Base-by-base conservation (phyloP, 2,888 invertebrate genomes). In the Epirrhoe alternata region DNA sequence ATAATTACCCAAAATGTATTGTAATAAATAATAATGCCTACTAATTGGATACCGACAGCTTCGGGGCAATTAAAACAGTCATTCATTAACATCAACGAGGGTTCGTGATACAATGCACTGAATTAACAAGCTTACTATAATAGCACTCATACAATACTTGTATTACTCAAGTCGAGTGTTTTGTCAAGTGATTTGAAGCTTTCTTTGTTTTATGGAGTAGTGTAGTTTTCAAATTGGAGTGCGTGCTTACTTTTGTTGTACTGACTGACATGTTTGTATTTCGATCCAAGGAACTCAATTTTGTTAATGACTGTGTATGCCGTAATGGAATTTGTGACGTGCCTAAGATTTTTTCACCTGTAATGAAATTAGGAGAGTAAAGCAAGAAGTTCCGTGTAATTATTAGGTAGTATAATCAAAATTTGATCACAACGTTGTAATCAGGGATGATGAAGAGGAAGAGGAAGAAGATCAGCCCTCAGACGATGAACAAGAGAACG, bases 401-500 rank as follows among this genome's bases (percentile, higher is more conserved):
- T 5, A 1, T 10, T 38, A 35, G 38, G 4, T 38, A 38, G 12
- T n/a, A n/a, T n/a, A n/a, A n/a, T n/a, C n/a, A n/a, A n/a, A n/a
- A 35, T 7, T 6, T 38, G 12, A 38, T 10, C 1, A 38, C 12
- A 42, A 42, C 12, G 12, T 12, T 42, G 4, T 12, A 4, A 5
- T 0, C 75, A 86, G 79, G 42, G 70, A 72, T 5, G 70, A 72
- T n/a, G 72, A 70, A 50, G 72, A 86, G 61, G 84, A 85, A 38
- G 89, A 89, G 65, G 89, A 89, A 49, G 89, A 88, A 69, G 89
- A 88, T 1, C 78, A 79, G 5, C 74, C 67, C 1, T 83, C 87
- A 0, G 87, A 89, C 49, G 75, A 70, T 0, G 89, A 91, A 66
- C 80, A 67, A 0, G 89, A 87, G 62, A 85, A 82, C 63, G 76